Base-by-base conservation (phyloP, 2,888 invertebrate species). In the Eurytoma californica region DNA sequence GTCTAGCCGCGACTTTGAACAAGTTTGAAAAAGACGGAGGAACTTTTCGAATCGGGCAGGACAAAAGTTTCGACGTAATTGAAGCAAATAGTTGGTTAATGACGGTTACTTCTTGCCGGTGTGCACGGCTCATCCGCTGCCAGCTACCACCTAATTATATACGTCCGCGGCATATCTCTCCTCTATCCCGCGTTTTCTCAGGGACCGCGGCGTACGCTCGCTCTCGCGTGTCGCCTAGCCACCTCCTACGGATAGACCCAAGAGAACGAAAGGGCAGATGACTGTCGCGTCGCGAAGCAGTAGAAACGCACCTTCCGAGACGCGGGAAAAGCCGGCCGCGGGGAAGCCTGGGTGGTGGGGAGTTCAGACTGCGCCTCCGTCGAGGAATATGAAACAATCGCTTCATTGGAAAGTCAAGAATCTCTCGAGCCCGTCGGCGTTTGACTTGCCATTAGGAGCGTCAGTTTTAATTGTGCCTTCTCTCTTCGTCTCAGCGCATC, bases 371-470 rank as follows among this genome's bases (percentile, higher is more conserved):
- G 85, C 7, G 83, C 83, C 83, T 83, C 82, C 84, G 84, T 81
- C 82, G 85, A 87, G 87, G 88, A 87, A 89, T 88, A 89, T 87
- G 88, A 90, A 90, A 90, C 89, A 90, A 90, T 90, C 89, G 89
- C 90, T 89, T 90, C 90, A 90, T 90, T 90, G 90, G 90, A 89
- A 89, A 90, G 89, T 90, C 89, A 89, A 89, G 90, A 89, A 89
- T 89, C 89, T 88, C 90, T 89, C 86, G 88, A 89, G 89, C 88
- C 88, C 87, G 89, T 88, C 88, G 88, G 89, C 89, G 90, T 90
- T 90, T 90, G 90, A 90, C 90, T 90, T 89, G 90, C 90, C 90
- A 90, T 90, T 90, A 90, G 90, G 87, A 89, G 88, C 90, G 89
- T 90, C 89, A 90, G 90, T 90, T 90, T 90, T 90, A 90, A 90